A percentile compares a stretch with the other conserved stretches of the same genome.
These are phyloP conservation scores for Hydropsyche betteni DNA, from an alignment of 2,888 invertebrate genomes.

Conservation along the genomic window DNA sequence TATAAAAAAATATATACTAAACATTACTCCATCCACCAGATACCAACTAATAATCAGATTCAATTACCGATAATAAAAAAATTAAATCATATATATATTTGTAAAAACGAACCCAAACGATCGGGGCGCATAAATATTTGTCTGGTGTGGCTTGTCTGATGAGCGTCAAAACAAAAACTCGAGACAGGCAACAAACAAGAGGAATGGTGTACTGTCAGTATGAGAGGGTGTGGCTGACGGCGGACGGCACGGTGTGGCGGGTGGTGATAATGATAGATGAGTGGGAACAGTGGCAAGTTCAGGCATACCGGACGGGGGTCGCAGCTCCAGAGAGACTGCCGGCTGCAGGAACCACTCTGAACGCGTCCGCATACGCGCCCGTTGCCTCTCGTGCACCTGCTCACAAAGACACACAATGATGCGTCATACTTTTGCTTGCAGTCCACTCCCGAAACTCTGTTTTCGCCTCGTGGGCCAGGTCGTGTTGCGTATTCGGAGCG, in stretches of 20 bases:
- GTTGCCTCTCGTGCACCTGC: conserved; percentile 95
- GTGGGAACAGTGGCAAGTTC: conserved; percentile 47
- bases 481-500: too few species aligned
- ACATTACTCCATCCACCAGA: not conserved
- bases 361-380: conserved; percentile 94
- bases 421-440: conserved; percentile 12
- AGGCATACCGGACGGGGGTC: conserved; percentile 61
- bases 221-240: conserved; percentile 55
- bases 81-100: conserved; percentile 57
- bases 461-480: too few species aligned
- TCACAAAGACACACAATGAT: conserved; percentile 54
- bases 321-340: conserved; percentile 65
- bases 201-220: conserved; percentile 62
- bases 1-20: too few species aligned
- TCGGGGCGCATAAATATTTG: not conserved
- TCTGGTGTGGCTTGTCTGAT: conserved; percentile 43
- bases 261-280: conserved; percentile 52
- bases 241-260: conserved; percentile 52
- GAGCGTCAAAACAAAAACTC: conserved; percentile 65
- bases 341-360: conserved; percentile 96
- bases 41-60: not conserved
- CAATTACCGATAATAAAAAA: conserved; percentile 54
- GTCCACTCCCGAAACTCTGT: not conserved
- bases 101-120: conserved; percentile 56
- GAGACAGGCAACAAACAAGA: conserved; percentile 67